Conservation (phyloP, 1,140 invertebrate genomes). For the Aethina tumida region DNA sequence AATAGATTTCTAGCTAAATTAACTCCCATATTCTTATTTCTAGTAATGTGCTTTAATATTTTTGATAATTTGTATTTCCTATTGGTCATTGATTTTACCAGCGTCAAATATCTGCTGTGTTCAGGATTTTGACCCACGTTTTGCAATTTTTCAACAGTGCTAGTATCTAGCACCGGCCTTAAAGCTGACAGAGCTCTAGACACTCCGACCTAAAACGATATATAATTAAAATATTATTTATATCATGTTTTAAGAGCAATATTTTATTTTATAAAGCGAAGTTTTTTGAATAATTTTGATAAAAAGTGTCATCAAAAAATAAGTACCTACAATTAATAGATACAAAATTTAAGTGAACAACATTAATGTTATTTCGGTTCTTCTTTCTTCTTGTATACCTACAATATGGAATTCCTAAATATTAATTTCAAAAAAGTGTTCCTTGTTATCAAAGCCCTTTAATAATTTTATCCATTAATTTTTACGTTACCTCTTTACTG, state of each 20-base stretch:
- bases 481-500: no score
- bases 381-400: no score
- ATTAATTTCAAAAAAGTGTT: no score
- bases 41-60: constrained; percentile 26
- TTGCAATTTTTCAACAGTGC: constrained; percentile 34
- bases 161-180: constrained; percentile 37
- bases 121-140: constrained; percentile 49
- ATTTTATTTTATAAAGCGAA: not conserved
- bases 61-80: constrained; percentile 25
- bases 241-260: not conserved
- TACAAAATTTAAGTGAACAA: no score
- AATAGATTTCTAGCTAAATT: constrained; percentile 23
- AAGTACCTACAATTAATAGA: no score
- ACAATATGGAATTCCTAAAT: no score
- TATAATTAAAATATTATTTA: not conserved
- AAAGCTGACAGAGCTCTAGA: constrained; percentile 50
- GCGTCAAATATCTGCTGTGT: constrained; percentile 32
- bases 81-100: constrained; percentile 24
- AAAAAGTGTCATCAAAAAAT: no score
- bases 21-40: constrained; percentile 31
- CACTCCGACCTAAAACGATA: constrained; percentile 44
- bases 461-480: no score
- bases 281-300: no score
- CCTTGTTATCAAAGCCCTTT: no score
- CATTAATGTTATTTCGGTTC: no score